Evolutionary conservation across 2,888 invertebrate genomes (phyloP).

Genomic region (Epsilonema sp.): DNA sequence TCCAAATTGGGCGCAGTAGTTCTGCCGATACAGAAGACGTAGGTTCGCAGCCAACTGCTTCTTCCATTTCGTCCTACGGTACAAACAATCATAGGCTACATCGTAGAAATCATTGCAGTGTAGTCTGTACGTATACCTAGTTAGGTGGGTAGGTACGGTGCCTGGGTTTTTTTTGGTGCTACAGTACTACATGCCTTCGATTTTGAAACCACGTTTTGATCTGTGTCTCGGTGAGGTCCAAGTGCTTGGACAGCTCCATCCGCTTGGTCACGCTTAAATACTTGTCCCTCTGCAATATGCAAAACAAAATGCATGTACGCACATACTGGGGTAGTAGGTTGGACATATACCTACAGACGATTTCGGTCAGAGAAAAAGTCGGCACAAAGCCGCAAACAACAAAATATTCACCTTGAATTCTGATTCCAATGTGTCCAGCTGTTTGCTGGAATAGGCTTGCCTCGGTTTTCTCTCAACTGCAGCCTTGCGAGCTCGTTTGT

Average conservation of each 20-base stretch:
- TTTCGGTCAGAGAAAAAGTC: no score
- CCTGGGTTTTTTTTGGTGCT: neutral
- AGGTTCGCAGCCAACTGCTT: conserved; percentile 74
- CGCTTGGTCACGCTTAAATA: conserved; percentile 85
- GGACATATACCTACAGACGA: no score
- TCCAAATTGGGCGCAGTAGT: no score
- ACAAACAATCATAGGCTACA: conserved; percentile 8
- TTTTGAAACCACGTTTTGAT: conserved; percentile 95
- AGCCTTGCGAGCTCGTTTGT: conserved; percentile 58
- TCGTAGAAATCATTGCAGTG: neutral
- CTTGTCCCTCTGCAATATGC: conserved; percentile 50
- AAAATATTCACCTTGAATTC: conserved; percentile 90
- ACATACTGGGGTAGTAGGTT: neutral
- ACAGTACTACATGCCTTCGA: conserved; percentile 36
- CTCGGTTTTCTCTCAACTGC: conserved; percentile 79
- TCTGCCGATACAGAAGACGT: conserved; percentile 64
- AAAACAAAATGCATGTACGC: conserved; percentile 1
- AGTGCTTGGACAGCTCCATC: conserved; percentile 68
- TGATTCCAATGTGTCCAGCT: conserved; percentile 66
- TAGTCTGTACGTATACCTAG: neutral
- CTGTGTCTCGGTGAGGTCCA: conserved; percentile 76
- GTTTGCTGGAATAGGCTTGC: conserved; percentile 86
- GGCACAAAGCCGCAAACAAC: no score
- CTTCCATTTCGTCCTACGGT: conserved; percentile 92
- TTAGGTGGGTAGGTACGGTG: neutral